Base-by-base conservation (phyloP, 1,140 invertebrate genomes). In the Sitobion miscanthi region DNA sequence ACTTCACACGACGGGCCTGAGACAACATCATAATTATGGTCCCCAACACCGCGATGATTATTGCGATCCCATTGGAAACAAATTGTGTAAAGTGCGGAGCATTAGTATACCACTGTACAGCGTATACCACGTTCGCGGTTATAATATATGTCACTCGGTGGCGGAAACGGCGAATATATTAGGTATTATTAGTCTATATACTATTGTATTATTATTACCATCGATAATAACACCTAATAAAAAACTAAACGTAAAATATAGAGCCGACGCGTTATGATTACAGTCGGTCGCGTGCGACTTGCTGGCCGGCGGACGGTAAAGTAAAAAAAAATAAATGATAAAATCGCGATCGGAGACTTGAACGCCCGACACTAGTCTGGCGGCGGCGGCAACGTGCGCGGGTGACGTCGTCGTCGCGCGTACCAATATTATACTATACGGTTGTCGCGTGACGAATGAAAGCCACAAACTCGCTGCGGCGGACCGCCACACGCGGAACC, bases 371-470 rank as follows among this genome's bases (percentile, higher is more conserved):
- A n/a, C 86, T 25, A 52, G 30, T 47, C 23, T 49, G 47, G 8
- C 49, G 87, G 45, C 62, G 62, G 62, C 62, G 62, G 30, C 85
- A 45, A 89, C 52, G 88, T 42, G 88, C 52, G 35, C 88, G 52
- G 88, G 88, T 42, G 49, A 57, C 47, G 69, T 82, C 77, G 91
- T 49, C 91, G 91, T 49, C 91, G 91, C 45, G 91, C 91, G 45
- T 90, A 90, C 89, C 52, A 3, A 42, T 88, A 88, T n/a, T 30
- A 77, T 49, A 30, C 85, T 38, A 23, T 49, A 30, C 91, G 77
- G 82, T 93, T 57, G 91, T 93, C 91, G 91, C 91, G 91, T 93
- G 91, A 93, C 91, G 49, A 93, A 93, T 86, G 91, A 93, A 54
- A 93, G 91, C 91, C 42, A n/a, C 62, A 47, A 77, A 91, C 90